A percentile compares a stretch with the other conserved stretches of the same genome.
These are phyloP conservation scores for Rhinoraja longicauda DNA, from an alignment of 2,797 vertebrate species.

Conservation along the genomic window DNA sequence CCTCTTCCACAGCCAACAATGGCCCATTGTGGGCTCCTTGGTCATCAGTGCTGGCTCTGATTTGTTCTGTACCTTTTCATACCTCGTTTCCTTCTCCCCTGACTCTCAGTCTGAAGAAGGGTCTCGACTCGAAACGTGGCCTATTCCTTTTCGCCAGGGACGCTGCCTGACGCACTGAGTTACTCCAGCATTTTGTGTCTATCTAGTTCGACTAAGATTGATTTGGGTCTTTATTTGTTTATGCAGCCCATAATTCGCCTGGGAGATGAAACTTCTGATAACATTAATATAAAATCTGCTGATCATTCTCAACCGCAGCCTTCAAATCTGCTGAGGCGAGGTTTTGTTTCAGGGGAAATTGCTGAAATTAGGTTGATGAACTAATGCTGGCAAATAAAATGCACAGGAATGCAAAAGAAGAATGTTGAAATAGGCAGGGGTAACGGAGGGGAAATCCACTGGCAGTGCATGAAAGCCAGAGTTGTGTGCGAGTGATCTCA, in stretches of 20 bases:
- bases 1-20: no score
- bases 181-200: no score
- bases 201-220: not conserved
- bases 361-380: not conserved
- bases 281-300: constrained; percentile 11
- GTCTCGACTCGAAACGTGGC: no score
- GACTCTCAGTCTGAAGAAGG: no score
- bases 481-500: not conserved
- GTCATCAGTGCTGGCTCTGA: no score
- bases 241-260: not conserved
- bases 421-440: not conserved
- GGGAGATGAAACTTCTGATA: not conserved
- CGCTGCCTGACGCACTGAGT: no score
- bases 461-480: not conserved
- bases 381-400: not conserved
- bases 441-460: not conserved
- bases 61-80: no score
- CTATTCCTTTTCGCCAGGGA: no score
- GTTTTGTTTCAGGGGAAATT: constrained; percentile 16
- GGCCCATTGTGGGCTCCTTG: no score
- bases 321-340: not conserved
- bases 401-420: not conserved
- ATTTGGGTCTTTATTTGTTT: not conserved
- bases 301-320: not conserved
- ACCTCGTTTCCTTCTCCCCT: no score